These are phyloP conservation scores for Periphyllus acericola DNA, from an alignment of 2,888 invertebrate species.

Conservation along the genomic window DNA sequence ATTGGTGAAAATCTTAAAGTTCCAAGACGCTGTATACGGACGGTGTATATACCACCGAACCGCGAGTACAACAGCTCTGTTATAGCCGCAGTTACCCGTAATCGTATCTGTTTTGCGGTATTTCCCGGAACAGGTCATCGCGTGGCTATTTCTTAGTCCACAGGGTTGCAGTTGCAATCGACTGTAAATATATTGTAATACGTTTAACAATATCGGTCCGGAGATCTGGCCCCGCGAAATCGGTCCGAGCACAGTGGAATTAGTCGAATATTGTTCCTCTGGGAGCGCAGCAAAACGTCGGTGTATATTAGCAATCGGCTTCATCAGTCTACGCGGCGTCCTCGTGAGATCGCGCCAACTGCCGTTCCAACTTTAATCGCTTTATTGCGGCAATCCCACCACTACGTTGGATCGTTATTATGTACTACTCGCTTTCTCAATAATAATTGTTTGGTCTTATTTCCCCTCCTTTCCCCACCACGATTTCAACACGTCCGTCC, in stretches of 20 bases:
- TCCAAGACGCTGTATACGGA: too few species aligned
- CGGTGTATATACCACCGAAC: too few species aligned
- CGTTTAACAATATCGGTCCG: background rate
- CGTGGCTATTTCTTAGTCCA: too few species aligned
- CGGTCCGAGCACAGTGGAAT: background rate
- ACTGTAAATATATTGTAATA: background rate
- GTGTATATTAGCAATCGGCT: background rate
- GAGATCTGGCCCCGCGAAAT: too few species aligned
- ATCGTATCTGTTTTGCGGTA: background rate
- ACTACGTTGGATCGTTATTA: background rate
- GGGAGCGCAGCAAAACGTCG: background rate
- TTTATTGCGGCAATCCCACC: background rate
- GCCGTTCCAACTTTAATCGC: background rate
- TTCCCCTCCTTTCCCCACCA: background rate
- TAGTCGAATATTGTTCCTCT: constrained; percentile 10
- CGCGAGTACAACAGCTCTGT: too few species aligned
- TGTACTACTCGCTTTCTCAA: background rate
- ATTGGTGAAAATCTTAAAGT: too few species aligned
- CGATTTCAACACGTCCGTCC: background rate
- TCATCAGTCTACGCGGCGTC: background rate
- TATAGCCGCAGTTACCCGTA: background rate
- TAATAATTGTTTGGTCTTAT: background rate
- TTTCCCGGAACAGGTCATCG: too few species aligned
- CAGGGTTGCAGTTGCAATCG: background rate
- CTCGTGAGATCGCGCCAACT: background rate